Evolutionary conservation across 1,140 invertebrate genomes (phyloP), one percentile per base, ranked within the genome.

Genomic region (Hormaphis cornu): DNA sequence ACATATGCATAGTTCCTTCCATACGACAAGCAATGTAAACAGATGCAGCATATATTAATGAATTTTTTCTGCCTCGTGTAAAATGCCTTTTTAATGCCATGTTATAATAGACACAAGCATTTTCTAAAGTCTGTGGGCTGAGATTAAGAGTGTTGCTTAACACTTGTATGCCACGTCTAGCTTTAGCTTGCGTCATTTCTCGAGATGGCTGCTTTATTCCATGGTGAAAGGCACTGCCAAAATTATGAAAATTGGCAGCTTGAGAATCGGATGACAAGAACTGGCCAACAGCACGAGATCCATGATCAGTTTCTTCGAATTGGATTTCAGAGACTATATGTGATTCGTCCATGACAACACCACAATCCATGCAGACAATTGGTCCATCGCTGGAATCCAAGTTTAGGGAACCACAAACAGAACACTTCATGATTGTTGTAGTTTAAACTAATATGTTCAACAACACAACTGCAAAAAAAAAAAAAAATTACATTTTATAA

Each of bases 21-120:
- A 90, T 91, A 71, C 97, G 82, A 75, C 96, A 98, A 2, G 94
- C 96, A 73, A 99, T 93, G 76, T 99, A 99, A 9, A 99, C 86
- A 82, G 96, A 99, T 48, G 97, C 95, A 69, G 95, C 95, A 77
- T 96, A 87, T 70, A 98, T 94, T 75, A 94, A 90, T n/a, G 85
- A 84, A 74, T 90, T 87, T 72, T 89, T 92, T 26, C 96, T 81
- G 35, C 97, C 97, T 75, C 93, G 85, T 0, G 95, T 98, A 22
- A 98, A 80, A 76, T 94, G 86, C 72, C 87, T 79, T 54, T 83
- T 83, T n/a, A 97, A 78, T 30, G 95, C 96, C 88, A 98, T 89
- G 82, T 96, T 97, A 78, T 96, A 99, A 79, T 97, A 97, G 76
- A 93, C 95, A 72, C 91, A 90, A 5, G 95, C 91, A 22, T 89